Conservation (phyloP, 37 sponge, comb jelly and placozoan genomes). For the Crambe crambe region DNA sequence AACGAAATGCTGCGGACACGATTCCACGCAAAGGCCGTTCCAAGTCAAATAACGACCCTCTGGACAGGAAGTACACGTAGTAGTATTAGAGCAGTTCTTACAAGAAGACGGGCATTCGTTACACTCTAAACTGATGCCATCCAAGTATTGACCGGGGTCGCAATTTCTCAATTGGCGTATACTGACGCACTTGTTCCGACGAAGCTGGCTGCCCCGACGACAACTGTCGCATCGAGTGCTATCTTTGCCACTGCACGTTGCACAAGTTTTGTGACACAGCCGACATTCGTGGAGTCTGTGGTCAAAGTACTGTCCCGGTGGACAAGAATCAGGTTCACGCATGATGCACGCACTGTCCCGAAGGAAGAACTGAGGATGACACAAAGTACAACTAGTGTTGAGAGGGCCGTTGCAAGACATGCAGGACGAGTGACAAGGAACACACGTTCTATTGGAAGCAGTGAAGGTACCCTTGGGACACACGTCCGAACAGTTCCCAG, state of each 20-base stretch:
- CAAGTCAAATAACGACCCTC: conserved; percentile 15
- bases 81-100: conserved; percentile 9
- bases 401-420: conserved; percentile 52
- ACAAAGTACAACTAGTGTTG: conserved; percentile 36
- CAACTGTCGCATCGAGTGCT: conserved; percentile 44
- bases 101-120: conserved; percentile 27
- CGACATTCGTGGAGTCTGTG: conserved; percentile 40
- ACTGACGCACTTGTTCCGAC: not conserved
- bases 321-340: conserved; percentile 21
- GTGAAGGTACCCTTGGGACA: conserved; percentile 35
- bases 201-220: conserved; percentile 1
- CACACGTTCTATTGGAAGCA: conserved; percentile 25
- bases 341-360: conserved; percentile 31
- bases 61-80: conserved; percentile 32
- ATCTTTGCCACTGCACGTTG: conserved; percentile 47
- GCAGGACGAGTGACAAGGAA: conserved; percentile 58
- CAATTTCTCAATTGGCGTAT: not conserved
- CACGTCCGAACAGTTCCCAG: conserved; percentile 23
- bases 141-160: conserved; percentile 28
- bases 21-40: conserved; percentile 22
- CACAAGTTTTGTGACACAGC: conserved; percentile 55
- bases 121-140: conserved; percentile 26
- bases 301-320: conserved; percentile 32
- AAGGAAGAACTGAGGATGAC: conserved; percentile 39
- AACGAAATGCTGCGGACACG: conserved; percentile 36